Conservation (phyloP, 2,797 vertebrate genomes). For the Acipenser oxyrinchus region DNA sequence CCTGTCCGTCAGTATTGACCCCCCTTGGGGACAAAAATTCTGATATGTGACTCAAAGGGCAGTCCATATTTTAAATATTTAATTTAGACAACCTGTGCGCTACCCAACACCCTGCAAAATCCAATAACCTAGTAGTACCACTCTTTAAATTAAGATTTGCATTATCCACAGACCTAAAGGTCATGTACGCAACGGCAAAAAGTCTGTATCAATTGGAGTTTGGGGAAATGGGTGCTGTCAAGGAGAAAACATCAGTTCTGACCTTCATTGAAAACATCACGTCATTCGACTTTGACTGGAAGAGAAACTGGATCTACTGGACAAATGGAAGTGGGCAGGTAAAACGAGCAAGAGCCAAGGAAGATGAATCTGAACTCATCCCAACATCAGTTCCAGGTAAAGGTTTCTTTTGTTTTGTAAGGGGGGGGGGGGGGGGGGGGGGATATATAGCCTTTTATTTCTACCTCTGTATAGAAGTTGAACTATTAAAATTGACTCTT, state of each 20-base stretch:
- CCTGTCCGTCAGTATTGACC: no score
- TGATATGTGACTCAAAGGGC: no score
- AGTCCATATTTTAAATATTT: no score
- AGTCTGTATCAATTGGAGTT: slow-evolving; percentile 60
- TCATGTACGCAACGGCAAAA: slow-evolving; percentile 51
- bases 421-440: no score
- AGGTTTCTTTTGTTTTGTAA: neutral
- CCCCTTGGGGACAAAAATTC: no score
- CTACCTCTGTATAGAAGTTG: neutral
- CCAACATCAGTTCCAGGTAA: slow-evolving; percentile 61
- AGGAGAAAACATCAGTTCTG: slow-evolving; percentile 44
- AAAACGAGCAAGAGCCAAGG: slow-evolving; percentile 44
- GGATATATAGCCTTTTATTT: neutral
- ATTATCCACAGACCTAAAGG: slow-evolving; percentile 52
- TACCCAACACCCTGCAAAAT: no score
- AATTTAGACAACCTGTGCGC: no score
- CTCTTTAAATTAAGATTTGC: slow-evolving; percentile 18
- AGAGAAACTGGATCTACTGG: slow-evolving; percentile 68
- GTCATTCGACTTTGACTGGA: slow-evolving; percentile 78
- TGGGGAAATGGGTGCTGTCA: slow-evolving; percentile 29
- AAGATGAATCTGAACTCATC: slow-evolving; percentile 48
- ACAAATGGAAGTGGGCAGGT: slow-evolving; percentile 61
- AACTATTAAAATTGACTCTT: no score
- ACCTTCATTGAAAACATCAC: slow-evolving; percentile 49
- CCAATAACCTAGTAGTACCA: slow-evolving; percentile 5